Percentiles rank a stretch among this genome's conserved stretches.
Evolutionary conservation across 2,888 invertebrate species (phyloP).

Genomic region (Cerastis leucographa): DNA sequence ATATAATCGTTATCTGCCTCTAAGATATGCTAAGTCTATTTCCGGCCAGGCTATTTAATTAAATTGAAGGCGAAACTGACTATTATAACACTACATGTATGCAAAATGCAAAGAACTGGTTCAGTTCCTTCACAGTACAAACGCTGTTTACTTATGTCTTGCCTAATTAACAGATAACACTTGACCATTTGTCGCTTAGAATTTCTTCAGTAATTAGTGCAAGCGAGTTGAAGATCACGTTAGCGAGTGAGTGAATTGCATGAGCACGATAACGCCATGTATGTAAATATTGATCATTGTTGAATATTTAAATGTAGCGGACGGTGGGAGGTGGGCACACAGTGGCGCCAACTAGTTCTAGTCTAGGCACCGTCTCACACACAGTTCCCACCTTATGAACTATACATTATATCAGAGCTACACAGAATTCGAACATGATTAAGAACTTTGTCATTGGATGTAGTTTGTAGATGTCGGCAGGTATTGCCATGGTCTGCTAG

Average conservation of each 20-base stretch:
- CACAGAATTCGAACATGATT: slow-evolving; percentile 24
- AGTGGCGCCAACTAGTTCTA: slow-evolving; percentile 13
- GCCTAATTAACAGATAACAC: slow-evolving; percentile 69
- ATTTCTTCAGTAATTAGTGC: slow-evolving; percentile 67
- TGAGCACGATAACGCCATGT: slow-evolving; percentile 70
- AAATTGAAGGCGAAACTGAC: slow-evolving; percentile 27
- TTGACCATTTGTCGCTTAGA: slow-evolving; percentile 67
- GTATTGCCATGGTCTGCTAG: slow-evolving; percentile 41
- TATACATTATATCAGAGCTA: slow-evolving; percentile 22
- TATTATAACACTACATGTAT: slow-evolving; percentile 7
- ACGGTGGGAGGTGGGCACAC: slow-evolving; percentile 19
- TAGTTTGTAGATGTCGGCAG: slow-evolving; percentile 40
- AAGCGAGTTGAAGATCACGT: slow-evolving; percentile 72
- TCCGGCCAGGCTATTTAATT: slow-evolving; percentile 20
- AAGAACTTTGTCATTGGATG: slow-evolving; percentile 38
- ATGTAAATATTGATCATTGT: slow-evolving; percentile 61
- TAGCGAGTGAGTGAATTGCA: slow-evolving; percentile 72
- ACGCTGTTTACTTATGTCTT: slow-evolving; percentile 43
- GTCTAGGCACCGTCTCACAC: slow-evolving; percentile 13
- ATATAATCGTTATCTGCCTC: slow-evolving; percentile 12
- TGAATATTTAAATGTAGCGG: slow-evolving; percentile 51
- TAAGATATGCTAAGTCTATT: slow-evolving; percentile 23
- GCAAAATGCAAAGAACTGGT: slow-evolving; percentile 34
- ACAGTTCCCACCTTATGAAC: slow-evolving; percentile 18
- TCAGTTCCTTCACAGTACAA: slow-evolving; percentile 25